phyloP scores from a whole-genome alignment of 2,113 vertebrate genomes.

The Mormoops blainvillei region DNA sequence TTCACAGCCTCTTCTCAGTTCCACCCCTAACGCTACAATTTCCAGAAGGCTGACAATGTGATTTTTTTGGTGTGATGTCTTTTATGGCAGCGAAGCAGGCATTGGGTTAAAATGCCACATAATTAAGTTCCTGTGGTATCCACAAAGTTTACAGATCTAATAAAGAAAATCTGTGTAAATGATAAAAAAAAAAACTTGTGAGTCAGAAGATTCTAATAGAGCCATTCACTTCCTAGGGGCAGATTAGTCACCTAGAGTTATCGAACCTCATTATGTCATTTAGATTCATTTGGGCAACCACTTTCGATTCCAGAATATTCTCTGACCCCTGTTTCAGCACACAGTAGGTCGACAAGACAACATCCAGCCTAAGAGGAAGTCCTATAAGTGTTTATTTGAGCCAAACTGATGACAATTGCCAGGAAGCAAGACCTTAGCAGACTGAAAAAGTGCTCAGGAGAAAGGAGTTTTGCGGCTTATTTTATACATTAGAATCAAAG shows the following conservation, averaged over 20 bases:
- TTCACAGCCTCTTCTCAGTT: not conserved
- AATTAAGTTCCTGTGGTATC: not conserved
- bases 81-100: not conserved
- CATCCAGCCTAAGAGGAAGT: not conserved
- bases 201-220: not conserved
- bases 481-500: not conserved
- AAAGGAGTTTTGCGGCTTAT: not conserved
- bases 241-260: not conserved
- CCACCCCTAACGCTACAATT: not conserved
- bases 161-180: conserved; percentile 2
- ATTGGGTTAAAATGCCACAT: not conserved
- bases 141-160: not conserved
- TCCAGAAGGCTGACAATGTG: not conserved
- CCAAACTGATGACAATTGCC: not conserved
- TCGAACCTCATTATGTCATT: not conserved
- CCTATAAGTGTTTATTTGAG: not conserved
- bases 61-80: not conserved
- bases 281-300: not conserved
- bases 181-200: not conserved
- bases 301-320: not conserved
- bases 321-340: not conserved
- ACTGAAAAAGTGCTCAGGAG: not conserved
- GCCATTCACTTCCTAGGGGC: not conserved
- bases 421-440: not conserved
- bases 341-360: not conserved